Evolutionary conservation across 2,797 vertebrate species (phyloP), one percentile per base, ranked within the genome.

Genomic region (Sandelia bainsii): DNA sequence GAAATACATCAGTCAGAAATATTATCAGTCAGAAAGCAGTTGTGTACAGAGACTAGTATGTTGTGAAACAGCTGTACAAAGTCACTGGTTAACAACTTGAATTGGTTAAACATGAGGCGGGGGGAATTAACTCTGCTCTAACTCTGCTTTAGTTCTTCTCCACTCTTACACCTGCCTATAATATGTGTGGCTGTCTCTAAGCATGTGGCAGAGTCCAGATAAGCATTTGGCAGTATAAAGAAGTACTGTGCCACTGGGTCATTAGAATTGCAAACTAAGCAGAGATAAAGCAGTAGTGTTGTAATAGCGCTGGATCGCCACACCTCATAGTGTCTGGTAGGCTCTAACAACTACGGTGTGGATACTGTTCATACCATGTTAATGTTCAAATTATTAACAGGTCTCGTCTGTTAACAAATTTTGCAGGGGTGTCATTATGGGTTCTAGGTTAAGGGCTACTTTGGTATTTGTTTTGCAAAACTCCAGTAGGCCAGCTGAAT

Each of bases 211-310:
- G n/a, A 50, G 62, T 80, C 14, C 60, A 62, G 80, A 87, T 80
- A 72, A 73, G 65, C 34, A 49, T 74, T 62, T 77, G 19, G 49
- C 11, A 72, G 58, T 68, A 86, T 79, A 90, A 88, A 86, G 72
- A 75, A 50, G 56, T 51, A 53, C 62, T 82, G 64, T 87, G 58
- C 78, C 39, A 46, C 59, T 56, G 42, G 39, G 27, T 59, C 56
- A 87, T 91, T 90, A 89, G 78, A 86, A 84, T 85, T 66, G 71
- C 85, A 89, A 89, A 92, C 72, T 51, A 37, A 74, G 75, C 22
- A 54, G 29, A 60, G 62, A 76, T 77, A 73, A 77, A 83, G 56
- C 67, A 66, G 37, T 53, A 42, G 32, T 34, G 32, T 2, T 34
- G 32, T 34, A 34, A 34, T 34, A 34, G 7, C 8, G 32, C 32